A percentile compares a stretch with the other conserved stretches of the same genome.
These are phyloP conservation scores for Pseudois nayaur DNA, from an alignment of 2,113 vertebrate genomes.

Conservation along the genomic window DNA sequence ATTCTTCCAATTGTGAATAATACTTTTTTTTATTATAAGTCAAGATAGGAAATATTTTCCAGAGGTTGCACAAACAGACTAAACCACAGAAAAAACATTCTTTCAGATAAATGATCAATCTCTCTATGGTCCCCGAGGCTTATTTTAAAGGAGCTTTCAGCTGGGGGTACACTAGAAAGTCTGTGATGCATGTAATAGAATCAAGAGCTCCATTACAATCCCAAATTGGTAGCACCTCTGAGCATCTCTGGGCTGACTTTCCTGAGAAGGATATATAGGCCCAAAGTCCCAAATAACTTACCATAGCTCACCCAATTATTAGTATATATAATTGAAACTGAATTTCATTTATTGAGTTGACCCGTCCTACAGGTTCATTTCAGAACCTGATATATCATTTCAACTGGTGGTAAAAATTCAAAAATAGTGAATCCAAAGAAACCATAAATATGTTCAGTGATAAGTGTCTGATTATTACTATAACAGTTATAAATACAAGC, in stretches of 20 bases:
- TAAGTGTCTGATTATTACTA: background rate
- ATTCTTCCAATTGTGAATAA: constrained; percentile 39
- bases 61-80: constrained; percentile 77
- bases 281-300: constrained; percentile 54
- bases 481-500: background rate
- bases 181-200: constrained; percentile 79
- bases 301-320: constrained; percentile 24
- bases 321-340: constrained; percentile 45
- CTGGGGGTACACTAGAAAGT: constrained; percentile 67
- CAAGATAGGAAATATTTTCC: constrained; percentile 76
- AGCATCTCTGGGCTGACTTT: constrained; percentile 62
- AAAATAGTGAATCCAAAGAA: constrained; percentile 19
- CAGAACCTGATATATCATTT: background rate
- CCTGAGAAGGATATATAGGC: constrained; percentile 48
- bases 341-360: constrained; percentile 41
- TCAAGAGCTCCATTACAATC: constrained; percentile 65
- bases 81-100: constrained; percentile 78
- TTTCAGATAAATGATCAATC: constrained; percentile 80
- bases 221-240: constrained; percentile 69
- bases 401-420: background rate
- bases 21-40: constrained; percentile 63
- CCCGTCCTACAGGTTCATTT: constrained; percentile 6
- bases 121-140: constrained; percentile 68
- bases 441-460: background rate
- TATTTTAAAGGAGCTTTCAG: constrained; percentile 75